Base-by-base conservation (phyloP, 1,140 invertebrate genomes). In the Thaumetopoea pityocampa region DNA sequence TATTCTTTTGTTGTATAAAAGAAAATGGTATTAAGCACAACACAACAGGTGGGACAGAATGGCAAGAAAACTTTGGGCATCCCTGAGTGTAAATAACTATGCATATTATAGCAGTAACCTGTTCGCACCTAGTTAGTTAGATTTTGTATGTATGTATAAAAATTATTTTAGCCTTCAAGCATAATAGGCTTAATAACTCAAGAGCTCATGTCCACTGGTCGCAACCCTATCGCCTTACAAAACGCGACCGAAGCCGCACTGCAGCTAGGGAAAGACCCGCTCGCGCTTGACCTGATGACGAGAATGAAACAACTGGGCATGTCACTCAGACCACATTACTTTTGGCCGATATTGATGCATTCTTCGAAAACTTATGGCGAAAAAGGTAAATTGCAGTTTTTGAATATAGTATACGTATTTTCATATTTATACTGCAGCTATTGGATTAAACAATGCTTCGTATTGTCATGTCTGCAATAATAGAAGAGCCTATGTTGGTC, bases 291-390 rank as follows among this genome's bases (percentile, higher is more conserved):
- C 20, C 18, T 89, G 40, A 77, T 90, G 18, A 69, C 76, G 4
- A 52, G 67, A 6, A 86, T 89, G 83, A 82, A 85, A 41, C 62
- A 81, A 24, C 46, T 84, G 6, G 71, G 73, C 0, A 47, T 86
- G 11, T 66, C 78, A 0, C 7, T 90, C 3, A 60, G 88, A 9
- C 56, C 85, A 0, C 88, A 90, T 58, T 90, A 87, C 64, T 90
- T 89, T 60, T 90, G 89, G 88, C 88, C 88, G 1, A 68, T 86
- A 15, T 38, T 86, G 9, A 15, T 86, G 5, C 58, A 68, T 16
- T 64, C 30, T 4, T 76, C 77, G 0, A 79, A 65, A 38, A 71
- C 54, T 24, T 65, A 72, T 55, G 82, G 82, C 0, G 85, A 86
- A 37, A 82, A 76, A 69, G 82, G 85, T 86, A 60, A 6, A 10